Base-by-base conservation (phyloP, 2,888 invertebrate species). In the Orthosia gothica region DNA sequence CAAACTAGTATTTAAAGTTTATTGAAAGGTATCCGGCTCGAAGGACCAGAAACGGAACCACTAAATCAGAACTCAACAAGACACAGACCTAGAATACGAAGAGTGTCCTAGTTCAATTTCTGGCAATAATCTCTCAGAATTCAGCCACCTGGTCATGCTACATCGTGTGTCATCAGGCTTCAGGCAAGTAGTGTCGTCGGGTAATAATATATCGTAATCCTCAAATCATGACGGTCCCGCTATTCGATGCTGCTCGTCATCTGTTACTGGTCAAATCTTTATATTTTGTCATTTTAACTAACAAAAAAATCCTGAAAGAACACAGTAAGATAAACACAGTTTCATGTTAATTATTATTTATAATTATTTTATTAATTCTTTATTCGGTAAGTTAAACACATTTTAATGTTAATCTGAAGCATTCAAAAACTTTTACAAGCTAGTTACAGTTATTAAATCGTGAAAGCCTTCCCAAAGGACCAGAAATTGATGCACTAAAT, bases 161-260 rank as follows among this genome's bases (percentile, higher is more conserved):
- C 82, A 80, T 87, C 75, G 85, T 85, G 87, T 88, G 89, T 90
- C 91, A 89, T 81, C 86, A 83, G 70, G 81, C 77, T 81, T 78
- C 76, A 81, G 50, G 55, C 54, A 83, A 92, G 91, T 32, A 32
- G 32, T 91, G 92, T 90, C 89, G 88, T 83, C 79, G 81, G 78
- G 88, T 89, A 89, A 90, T 93, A 93, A 93, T 93, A 93, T 93
- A 94, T 93, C 90, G 93, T 92, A 91, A 93, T 93, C 91, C 93
- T 91, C 90, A 87, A 92, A 92, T 93, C 92, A 91, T 88, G 89
- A 82, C 89, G 88, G 84, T 81, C 64, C 89, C 89, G 89, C 93
- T 90, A 90, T 92, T 92, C 89, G 90, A 89, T 92, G 92, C 93
- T n/a, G n/a, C 90, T 90, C 82, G 78, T 92, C 93, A 94, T 95